Percentiles rank a stretch among this genome's conserved stretches.
These are phyloP conservation scores for Heliconius erato DNA, from an alignment of 2,888 invertebrate genomes.

Conservation along the genomic window DNA sequence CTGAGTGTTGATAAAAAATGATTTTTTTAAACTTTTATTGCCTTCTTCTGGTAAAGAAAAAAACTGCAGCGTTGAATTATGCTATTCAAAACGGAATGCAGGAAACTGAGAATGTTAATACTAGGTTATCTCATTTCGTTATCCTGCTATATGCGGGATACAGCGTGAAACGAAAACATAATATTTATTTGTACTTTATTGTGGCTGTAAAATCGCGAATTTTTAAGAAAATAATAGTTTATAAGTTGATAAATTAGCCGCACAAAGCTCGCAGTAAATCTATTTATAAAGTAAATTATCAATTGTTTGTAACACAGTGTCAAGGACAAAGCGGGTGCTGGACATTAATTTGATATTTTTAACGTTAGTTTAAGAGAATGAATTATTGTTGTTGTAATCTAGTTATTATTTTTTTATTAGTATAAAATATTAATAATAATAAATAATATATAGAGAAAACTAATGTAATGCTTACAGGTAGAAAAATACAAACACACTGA, in stretches of 20 bases:
- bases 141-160: not conserved
- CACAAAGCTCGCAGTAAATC: conserved; percentile 6
- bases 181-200: not conserved
- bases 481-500: too few species aligned
- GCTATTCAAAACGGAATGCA: too few species aligned
- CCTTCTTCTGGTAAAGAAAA: too few species aligned
- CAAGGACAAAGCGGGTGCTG: not conserved
- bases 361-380: not conserved
- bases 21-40: too few species aligned
- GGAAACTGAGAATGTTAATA: too few species aligned
- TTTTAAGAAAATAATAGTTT: not conserved
- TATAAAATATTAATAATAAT: too few species aligned
- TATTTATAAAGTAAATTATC: conserved; percentile 15
- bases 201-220: not conserved
- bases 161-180: not conserved
- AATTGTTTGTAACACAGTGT: conserved; percentile 11
- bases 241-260: not conserved
- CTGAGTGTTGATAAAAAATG: too few species aligned
- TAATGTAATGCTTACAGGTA: too few species aligned
- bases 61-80: too few species aligned
- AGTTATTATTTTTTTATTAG: not conserved
- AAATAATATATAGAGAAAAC: too few species aligned
- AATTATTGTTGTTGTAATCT: not conserved
- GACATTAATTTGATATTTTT: conserved; percentile 16
- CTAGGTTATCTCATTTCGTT: too few species aligned